phyloP scores from a whole-genome alignment of 2,797 vertebrate genomes.

The Pitangus sulphuratus region DNA sequence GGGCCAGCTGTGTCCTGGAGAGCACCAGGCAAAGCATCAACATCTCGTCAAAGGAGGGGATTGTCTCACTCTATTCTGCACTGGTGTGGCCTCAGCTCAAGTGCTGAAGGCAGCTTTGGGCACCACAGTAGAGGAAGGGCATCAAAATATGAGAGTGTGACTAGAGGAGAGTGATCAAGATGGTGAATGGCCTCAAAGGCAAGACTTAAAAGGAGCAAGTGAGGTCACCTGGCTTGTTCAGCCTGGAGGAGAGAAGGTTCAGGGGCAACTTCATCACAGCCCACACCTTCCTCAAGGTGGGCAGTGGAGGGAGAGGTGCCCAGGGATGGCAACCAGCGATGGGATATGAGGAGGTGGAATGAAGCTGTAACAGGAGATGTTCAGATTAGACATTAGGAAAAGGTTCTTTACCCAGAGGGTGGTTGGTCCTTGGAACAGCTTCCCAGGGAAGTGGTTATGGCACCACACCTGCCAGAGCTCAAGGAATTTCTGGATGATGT shows the following conservation, averaged over 20 bases:
- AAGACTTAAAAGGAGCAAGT: background rate
- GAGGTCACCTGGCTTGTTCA: background rate
- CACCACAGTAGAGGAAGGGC: background rate
- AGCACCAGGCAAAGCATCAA: background rate
- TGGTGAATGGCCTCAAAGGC: background rate
- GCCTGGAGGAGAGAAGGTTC: background rate
- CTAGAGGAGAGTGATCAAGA: background rate
- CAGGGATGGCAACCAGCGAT: background rate
- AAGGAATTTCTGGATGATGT: background rate
- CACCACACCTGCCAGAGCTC: background rate
- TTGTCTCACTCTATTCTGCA: background rate
- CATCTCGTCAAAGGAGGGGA: background rate
- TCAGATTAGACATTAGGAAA: background rate
- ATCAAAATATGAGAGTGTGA: background rate
- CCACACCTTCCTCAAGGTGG: background rate
- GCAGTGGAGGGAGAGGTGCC: background rate
- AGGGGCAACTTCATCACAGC: background rate
- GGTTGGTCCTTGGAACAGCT: background rate
- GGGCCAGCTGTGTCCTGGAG: background rate
- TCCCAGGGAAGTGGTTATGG: background rate
- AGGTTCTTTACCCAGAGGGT: background rate
- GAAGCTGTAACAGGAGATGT: background rate
- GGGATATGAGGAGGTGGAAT: background rate
- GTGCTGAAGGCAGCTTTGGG: background rate
- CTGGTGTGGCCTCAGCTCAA: background rate